phyloP scores from a whole-genome alignment of 2,888 invertebrate species.

The Dryococelus australis region DNA sequence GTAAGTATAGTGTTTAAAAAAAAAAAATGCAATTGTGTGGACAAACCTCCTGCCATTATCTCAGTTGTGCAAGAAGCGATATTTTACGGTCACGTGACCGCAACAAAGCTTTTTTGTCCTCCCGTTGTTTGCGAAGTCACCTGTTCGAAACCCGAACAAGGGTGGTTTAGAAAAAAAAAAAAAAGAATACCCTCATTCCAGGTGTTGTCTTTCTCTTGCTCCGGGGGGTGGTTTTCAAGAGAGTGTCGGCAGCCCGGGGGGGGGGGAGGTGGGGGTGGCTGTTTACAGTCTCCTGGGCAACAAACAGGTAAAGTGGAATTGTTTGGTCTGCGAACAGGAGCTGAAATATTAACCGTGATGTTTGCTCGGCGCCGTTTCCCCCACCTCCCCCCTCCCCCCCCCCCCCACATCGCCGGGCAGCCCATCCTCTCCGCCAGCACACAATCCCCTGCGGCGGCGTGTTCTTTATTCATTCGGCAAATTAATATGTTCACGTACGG shows the following conservation, averaged over 20 bases:
- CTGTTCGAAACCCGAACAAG: not conserved
- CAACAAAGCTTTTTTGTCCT: not conserved
- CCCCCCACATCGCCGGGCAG: not conserved
- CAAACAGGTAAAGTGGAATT: conserved; percentile 16
- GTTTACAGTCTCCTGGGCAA: not conserved
- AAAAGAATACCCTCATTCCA: no score
- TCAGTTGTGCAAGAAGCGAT: not conserved
- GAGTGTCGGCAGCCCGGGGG: no score
- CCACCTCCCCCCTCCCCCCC: not conserved
- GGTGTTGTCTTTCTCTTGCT: not conserved
- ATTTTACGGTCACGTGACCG: not conserved
- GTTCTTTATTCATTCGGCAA: conserved; percentile 24
- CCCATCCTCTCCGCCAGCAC: not conserved
- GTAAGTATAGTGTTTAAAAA: no score
- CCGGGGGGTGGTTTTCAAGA: not conserved
- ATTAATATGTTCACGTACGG: conserved; percentile 26
- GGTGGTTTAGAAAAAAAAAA: not conserved
- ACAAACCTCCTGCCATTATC: no score
- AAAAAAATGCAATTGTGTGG: no score
- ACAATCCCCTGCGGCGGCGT: not conserved
- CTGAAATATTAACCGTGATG: conserved; percentile 10
- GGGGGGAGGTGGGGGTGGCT: not conserved
- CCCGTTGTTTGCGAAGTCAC: not conserved
- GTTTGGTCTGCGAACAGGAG: conserved; percentile 1
- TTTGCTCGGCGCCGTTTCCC: not conserved